Percentiles rank a stretch among this genome's conserved stretches.
Conservation (phyloP, 1,140 invertebrate species). For the Orius insidiosus region DNA sequence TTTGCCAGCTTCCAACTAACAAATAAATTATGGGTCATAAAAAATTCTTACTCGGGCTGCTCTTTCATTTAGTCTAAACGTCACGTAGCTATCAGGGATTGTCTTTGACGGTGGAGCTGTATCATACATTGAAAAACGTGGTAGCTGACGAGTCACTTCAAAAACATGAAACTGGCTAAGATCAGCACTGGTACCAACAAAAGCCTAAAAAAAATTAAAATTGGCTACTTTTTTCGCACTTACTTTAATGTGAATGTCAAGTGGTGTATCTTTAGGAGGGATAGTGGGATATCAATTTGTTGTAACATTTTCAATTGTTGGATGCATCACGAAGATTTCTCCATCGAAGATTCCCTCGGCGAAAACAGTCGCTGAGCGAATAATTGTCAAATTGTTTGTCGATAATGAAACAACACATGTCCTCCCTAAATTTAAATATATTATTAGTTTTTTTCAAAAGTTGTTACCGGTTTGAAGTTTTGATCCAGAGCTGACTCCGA, state of each 20-base stretch:
- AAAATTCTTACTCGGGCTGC: constrained; percentile 26
- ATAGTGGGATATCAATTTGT: constrained; percentile 37
- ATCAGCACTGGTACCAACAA: constrained; percentile 53
- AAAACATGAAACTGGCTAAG: constrained; percentile 75
- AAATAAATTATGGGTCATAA: background rate
- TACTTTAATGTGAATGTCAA: constrained; percentile 82
- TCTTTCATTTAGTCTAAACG: constrained; percentile 44
- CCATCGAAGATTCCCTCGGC: constrained; percentile 86
- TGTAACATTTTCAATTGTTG: constrained; percentile 33
- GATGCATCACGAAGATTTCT: constrained; percentile 62
- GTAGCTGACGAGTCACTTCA: constrained; percentile 72
- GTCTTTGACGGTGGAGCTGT: constrained; percentile 25
- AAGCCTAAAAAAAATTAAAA: constrained; percentile 33
- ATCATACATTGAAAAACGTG: constrained; percentile 78
- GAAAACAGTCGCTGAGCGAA: constrained; percentile 66
- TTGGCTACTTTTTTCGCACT: constrained; percentile 14
- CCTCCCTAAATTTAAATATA: constrained; percentile 17
- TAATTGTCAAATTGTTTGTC: constrained; percentile 65
- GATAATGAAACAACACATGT: constrained; percentile 52
- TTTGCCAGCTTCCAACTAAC: constrained; percentile 68
- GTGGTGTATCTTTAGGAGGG: constrained; percentile 62
- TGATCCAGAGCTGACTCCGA: constrained; percentile 32
- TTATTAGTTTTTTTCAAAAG: background rate
- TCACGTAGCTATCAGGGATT: constrained; percentile 38
- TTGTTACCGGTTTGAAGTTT: constrained; percentile 26